Evolutionary conservation across 1,140 invertebrate species (phyloP).

Genomic region (Neuroterus valhalla): DNA sequence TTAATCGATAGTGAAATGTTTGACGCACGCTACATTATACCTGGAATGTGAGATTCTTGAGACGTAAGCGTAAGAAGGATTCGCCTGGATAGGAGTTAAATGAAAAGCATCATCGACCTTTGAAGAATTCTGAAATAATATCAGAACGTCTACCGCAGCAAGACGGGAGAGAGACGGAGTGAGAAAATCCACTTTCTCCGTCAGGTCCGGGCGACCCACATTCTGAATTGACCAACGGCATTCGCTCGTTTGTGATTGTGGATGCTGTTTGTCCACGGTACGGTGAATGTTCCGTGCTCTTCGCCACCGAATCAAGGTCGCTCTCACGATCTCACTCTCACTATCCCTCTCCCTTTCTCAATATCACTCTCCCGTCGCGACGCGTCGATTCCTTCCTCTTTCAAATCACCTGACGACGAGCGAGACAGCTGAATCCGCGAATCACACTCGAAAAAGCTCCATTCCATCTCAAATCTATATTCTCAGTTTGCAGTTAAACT

Average conservation of each 20-base stretch:
- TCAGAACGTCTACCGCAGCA: conserved; percentile 17
- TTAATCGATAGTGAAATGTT: too few species aligned
- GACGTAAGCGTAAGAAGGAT: conserved; percentile 27
- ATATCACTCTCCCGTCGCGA: conserved; percentile 40
- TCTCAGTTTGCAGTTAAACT: too few species aligned
- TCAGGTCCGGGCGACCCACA: conserved; percentile 48
- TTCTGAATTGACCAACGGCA: conserved; percentile 54
- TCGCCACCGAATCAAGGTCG: conserved; percentile 57
- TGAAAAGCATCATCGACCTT: conserved; percentile 26
- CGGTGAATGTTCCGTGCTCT: conserved; percentile 43
- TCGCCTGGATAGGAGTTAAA: conserved; percentile 1
- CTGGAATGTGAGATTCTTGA: neutral
- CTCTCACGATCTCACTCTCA: conserved; percentile 57
- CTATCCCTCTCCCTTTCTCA: conserved; percentile 51
- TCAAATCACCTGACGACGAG: neutral
- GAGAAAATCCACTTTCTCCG: conserved; percentile 58
- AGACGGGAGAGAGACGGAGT: conserved; percentile 57
- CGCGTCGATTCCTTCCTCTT: conserved; percentile 33
- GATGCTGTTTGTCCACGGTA: conserved; percentile 50
- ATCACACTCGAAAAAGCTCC: too few species aligned
- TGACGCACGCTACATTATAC: too few species aligned
- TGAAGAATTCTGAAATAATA: conserved; percentile 20
- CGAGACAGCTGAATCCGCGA: too few species aligned
- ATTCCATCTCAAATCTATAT: too few species aligned
- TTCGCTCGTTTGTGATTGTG: conserved; percentile 53